Evolutionary conservation across 2,888 invertebrate genomes (phyloP), one percentile per base, ranked within the genome.

Genomic region (Nomada hirtipes): DNA sequence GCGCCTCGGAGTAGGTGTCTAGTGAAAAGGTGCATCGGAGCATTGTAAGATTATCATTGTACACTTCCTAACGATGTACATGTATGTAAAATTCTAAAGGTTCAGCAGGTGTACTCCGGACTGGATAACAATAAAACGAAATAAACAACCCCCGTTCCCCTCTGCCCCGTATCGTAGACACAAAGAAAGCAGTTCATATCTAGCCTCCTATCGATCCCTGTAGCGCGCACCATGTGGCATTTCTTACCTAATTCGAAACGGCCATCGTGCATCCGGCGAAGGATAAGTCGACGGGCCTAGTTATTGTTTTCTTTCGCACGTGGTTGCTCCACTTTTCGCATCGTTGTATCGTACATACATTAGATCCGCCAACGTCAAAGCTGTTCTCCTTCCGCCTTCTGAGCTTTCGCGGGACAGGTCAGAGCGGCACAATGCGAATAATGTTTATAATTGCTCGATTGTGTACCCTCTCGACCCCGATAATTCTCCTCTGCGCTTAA

Each of bases 401-500:
- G 50, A 55, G 61, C 68, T 72, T 84, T 52, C 79, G 55, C 65
- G 53, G 57, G 59, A 55, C 57, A 53, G 80, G 76, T 80, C 74
- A 68, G 60, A 63, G 72, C 77, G 42, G 70, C 76, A 59, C 85
- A 82, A 79, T 88, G 82, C 86, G 86, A 88, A 88, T 88, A 86
- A 77, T 79, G 65, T 76, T 81, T 79, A 83, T 72, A 82, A 83
- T 88, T 87, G 86, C 88, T 79, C 82, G 83, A 80, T 88, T 78
- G 82, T 83, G 85, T 70, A 64, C 79, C 78, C 76, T 71, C 77
- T 81, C 74, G 76, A 76, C 55, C 70, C 59, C 53, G 60, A 75
- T 72, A 68, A 61, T 52, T 67, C 55, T 29, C 18, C 15, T 26
- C 44, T 11, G 9, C 29, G 57, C 20, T 18, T 11, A 55, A 44